Conservation (phyloP, 2,797 vertebrate genomes). For the Heteromormyrus szaboi region DNA sequence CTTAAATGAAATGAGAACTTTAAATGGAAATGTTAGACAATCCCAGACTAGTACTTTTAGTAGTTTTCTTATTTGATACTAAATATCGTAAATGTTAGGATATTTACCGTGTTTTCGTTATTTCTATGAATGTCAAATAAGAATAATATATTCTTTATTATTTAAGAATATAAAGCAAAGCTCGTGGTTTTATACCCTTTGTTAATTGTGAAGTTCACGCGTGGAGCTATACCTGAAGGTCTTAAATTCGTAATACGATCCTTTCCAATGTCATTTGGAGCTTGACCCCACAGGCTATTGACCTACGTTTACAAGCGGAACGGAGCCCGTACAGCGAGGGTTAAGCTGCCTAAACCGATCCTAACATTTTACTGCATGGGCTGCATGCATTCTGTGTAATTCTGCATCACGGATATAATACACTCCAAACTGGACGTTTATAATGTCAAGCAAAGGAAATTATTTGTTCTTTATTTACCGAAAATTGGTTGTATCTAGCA, state of each 20-base stretch:
- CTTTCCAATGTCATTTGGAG: conserved; percentile 46
- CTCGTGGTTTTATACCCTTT: not conserved
- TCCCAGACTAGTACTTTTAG: not conserved
- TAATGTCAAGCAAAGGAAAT: not conserved
- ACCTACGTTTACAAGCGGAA: conserved; percentile 46
- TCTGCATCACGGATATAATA: not conserved
- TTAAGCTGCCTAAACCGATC: not conserved
- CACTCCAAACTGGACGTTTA: not conserved
- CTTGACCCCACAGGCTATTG: conserved; percentile 46
- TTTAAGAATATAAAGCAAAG: not conserved
- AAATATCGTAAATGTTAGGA: not conserved
- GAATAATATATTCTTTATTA: not conserved
- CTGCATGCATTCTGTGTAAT: not conserved
- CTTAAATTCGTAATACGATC: conserved; percentile 53
- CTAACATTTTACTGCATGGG: not conserved
- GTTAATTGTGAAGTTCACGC: not conserved
- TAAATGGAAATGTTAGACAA: not conserved
- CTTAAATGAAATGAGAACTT: not conserved
- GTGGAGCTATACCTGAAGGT: conserved; percentile 34
- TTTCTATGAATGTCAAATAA: not conserved
- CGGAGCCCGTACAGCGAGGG: not conserved
- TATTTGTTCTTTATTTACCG: not conserved
- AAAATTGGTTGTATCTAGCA: not conserved
- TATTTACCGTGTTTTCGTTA: not conserved
- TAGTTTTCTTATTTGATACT: not conserved